Conservation (phyloP, 2,888 invertebrate genomes). For the Ochlodes sylvanus region DNA sequence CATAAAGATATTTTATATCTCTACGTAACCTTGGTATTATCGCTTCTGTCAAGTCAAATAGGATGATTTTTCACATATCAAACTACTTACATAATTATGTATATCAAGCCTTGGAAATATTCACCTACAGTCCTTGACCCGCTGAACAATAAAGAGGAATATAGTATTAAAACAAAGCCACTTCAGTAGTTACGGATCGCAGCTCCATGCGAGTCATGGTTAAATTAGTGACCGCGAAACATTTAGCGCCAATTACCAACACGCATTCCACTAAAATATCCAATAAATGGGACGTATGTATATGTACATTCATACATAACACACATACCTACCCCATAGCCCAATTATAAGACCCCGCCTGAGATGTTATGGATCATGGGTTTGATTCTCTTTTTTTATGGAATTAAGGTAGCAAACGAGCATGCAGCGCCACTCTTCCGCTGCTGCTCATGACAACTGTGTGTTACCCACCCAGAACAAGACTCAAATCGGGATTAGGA, state of each 20-base stretch:
- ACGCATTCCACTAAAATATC: conserved; percentile 40
- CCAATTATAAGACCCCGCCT: too few species aligned
- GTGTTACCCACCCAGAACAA: too few species aligned
- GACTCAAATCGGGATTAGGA: too few species aligned
- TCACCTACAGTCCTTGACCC: conserved; percentile 3
- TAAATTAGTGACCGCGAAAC: conserved; percentile 58
- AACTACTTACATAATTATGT: neutral
- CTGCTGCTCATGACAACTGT: too few species aligned
- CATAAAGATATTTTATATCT: neutral
- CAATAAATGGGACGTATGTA: neutral
- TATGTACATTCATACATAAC: neutral
- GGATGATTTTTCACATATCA: too few species aligned
- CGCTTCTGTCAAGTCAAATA: neutral
- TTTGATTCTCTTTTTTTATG: too few species aligned
- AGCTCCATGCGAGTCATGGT: conserved; percentile 47
- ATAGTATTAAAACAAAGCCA: neutral
- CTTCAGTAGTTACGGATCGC: conserved; percentile 1
- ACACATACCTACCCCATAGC: too few species aligned
- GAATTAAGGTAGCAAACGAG: too few species aligned
- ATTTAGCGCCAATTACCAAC: conserved; percentile 57
- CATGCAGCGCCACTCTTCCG: too few species aligned
- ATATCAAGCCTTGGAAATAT: neutral
- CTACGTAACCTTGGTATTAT: neutral
- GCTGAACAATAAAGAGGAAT: neutral
- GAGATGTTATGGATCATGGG: too few species aligned